These are phyloP conservation scores for Napeogenes sylphis DNA, from an alignment of 2,888 invertebrate species.

Conservation along the genomic window DNA sequence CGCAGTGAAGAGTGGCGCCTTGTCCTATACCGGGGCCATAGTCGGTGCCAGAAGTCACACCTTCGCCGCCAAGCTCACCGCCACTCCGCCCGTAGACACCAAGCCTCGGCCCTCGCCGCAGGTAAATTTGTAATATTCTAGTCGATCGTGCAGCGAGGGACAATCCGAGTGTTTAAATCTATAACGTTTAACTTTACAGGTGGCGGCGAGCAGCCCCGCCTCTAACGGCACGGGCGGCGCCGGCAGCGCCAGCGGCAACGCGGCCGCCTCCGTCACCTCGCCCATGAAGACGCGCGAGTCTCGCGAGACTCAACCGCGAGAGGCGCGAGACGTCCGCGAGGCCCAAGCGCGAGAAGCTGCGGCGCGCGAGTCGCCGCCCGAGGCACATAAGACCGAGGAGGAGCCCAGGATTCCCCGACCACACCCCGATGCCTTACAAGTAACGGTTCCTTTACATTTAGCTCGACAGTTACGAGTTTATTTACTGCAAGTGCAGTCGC, in stretches of 20 bases:
- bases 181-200: constrained; percentile 15
- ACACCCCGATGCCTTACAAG: constrained; percentile 51
- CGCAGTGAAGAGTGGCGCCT: constrained; percentile 36
- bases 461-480: too few relatives aligned
- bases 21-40: constrained; percentile 72
- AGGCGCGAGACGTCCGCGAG: constrained; percentile 50
- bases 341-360: constrained; percentile 51
- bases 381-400: constrained; percentile 43
- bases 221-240: constrained; percentile 17
- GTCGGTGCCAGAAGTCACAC: constrained; percentile 81
- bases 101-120: constrained; percentile 41
- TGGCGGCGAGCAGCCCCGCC: constrained; percentile 28
- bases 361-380: constrained; percentile 52
- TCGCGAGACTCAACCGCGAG: constrained; percentile 51
- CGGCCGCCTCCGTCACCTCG: constrained; percentile 39
- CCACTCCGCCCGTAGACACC: constrained; percentile 36
- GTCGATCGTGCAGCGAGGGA: too few relatives aligned
- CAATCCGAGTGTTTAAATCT: neutral
- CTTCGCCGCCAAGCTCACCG: constrained; percentile 84
- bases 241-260: constrained; percentile 30
- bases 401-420: constrained; percentile 45
- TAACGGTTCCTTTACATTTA: constrained; percentile 20
- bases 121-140: constrained; percentile 15
- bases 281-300: constrained; percentile 51
- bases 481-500: too few relatives aligned